Conservation (phyloP, 2,113 vertebrate genomes). For the Platichthys flesus region DNA sequence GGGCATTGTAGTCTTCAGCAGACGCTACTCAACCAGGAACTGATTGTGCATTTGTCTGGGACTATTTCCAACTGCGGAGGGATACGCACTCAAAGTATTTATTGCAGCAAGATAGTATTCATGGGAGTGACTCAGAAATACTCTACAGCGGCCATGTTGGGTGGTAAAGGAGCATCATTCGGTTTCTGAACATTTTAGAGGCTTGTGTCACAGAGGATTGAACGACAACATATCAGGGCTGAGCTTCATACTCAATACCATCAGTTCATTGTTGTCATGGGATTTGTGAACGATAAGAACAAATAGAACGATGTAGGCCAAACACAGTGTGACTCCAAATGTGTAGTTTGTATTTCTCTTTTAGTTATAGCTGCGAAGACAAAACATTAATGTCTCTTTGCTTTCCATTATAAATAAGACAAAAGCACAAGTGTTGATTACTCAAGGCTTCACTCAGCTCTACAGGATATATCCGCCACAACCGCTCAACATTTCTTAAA, state of each 20-base stretch:
- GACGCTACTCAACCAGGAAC: background rate
- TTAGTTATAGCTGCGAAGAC: background rate
- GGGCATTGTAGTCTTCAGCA: background rate
- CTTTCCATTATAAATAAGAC: background rate
- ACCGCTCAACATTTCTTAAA: slow-evolving; percentile 59
- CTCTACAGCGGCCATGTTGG: background rate
- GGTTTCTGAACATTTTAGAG: background rate
- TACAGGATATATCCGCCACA: slow-evolving; percentile 28
- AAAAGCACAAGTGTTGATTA: slow-evolving; percentile 6
- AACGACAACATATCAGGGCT: background rate
- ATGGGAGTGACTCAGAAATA: slow-evolving; percentile 13
- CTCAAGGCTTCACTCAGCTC: slow-evolving; percentile 22
- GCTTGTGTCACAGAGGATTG: background rate
- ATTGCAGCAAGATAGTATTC: background rate
- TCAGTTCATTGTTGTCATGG: no score
- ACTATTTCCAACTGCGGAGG: slow-evolving; percentile 9
- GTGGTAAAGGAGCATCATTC: slow-evolving; percentile 4
- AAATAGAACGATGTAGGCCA: no score
- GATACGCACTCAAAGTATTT: background rate
- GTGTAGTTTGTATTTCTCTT: background rate
- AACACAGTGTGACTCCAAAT: background rate
- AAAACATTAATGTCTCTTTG: slow-evolving; percentile 8
- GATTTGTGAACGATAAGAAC: no score
- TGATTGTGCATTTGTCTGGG: background rate
- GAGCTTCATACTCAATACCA: no score